Evolutionary conservation across 1,140 invertebrate genomes (phyloP).

Genomic region (Ladona fulva): DNA sequence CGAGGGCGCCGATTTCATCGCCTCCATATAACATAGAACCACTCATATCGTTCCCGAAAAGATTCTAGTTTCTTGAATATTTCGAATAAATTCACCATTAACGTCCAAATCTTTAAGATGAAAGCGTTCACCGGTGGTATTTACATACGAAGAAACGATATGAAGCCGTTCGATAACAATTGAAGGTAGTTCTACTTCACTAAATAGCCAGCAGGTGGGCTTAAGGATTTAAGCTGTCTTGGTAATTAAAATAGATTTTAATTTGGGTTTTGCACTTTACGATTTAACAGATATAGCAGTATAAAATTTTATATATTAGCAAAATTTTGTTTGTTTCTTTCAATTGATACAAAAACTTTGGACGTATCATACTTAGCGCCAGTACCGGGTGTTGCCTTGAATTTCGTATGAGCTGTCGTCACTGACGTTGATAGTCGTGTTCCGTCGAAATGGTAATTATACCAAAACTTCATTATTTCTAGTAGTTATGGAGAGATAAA

Average conservation of each 20-base stretch:
- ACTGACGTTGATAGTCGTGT: not conserved
- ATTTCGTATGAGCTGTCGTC: not conserved
- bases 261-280: too few species aligned
- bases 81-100: too few species aligned
- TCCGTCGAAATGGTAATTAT: not conserved
- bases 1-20: slow-evolving; percentile 95
- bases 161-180: not conserved
- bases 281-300: too few species aligned
- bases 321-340: too few species aligned
- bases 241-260: too few species aligned
- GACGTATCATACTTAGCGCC: not conserved
- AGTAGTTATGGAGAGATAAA: not conserved
- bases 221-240: too few species aligned
- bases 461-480: not conserved
- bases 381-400: not conserved
- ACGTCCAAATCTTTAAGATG: too few species aligned
- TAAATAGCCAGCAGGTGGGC: too few species aligned
- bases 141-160: not conserved
- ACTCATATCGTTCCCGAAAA: slow-evolving; percentile 27
- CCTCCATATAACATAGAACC: slow-evolving; percentile 71
- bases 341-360: not conserved
- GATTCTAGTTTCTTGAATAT: too few species aligned
- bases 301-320: too few species aligned
- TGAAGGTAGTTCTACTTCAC: not conserved
- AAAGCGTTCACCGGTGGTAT: not conserved